Base-by-base conservation (phyloP, 2,113 vertebrate genomes). In the Orthonyx spaldingii region DNA sequence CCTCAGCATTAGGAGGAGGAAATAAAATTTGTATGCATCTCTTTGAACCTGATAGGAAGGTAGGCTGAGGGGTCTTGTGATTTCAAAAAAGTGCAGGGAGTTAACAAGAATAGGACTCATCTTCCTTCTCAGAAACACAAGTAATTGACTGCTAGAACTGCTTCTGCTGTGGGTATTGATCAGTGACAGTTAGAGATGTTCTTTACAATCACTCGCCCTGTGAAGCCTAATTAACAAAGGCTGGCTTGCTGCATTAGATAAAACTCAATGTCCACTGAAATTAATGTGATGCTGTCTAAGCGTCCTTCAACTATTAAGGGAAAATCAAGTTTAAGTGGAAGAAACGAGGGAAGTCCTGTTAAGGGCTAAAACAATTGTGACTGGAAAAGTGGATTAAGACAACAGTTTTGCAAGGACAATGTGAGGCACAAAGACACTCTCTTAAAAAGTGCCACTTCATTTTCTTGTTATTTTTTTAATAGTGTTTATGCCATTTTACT, bases 201-300 rank as follows among this genome's bases (percentile, higher is more conserved):
- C 91, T 93, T 95, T 82, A 79, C 94, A 94, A 87, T 96, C 96
- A 75, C 97, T 96, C 1, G 15, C 95, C 91, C 97, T 95, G 79
- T 94, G 97, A 98, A 96, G 97, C 97, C 97, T 98, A 97, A 98
- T 98, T 98, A 98, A 98, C 95, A 98, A 94, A 96, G 96, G 94
- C 94, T 96, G 80, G 97, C 93, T 98, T 98, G 97, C 98, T 98
- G 98, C 98, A 98, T 98, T 98, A 98, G 98, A 98, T 98, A 97
- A 97, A 97, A 97, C 94, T 97, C 94, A 97, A 84, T 97, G 98
- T 98, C 98, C 92, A 92, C 95, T 91, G 92, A 98, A 98, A 98
- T 98, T 96, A 98, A 98, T 90, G 96, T 63, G 94, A 96, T 95
- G 93, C 96, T 94, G 96, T 97, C 97, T 96, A 89, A 97, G 96